Evolutionary conservation across 1,140 invertebrate species (phyloP), one percentile per base, ranked within the genome.

Genomic region (Triops cancriformis): DNA sequence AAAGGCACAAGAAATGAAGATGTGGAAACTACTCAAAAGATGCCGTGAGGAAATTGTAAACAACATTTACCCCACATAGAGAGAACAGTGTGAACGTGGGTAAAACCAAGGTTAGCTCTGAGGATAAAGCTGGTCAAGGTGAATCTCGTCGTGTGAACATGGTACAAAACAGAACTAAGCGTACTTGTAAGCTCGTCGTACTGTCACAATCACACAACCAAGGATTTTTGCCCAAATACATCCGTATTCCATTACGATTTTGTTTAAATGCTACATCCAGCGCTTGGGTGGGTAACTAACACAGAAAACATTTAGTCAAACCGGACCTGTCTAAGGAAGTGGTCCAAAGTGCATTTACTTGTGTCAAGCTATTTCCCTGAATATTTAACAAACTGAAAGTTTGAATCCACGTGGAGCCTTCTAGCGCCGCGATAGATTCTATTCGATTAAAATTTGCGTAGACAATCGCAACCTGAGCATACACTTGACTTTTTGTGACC

Each of bases 191-290:
- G 28, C 88, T 86, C 18, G 92, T 91, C 6, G 90, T 91, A 81
- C 92, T 93, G 43, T 88, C 86, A 80, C 93, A 94, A 81, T 93
- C 91, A 82, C 93, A 94, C 77, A 88, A 87, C 92, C 92, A 94
- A 0, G 92, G 91, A 86, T 94, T 94, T 64, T 88, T 85, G 2
- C 91, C 92, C 0, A 94, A 85, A 80, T 87, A 89, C 18, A 94
- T 84, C 78, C 85, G 82, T 78, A 88, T 89, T 78, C 90, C 89
- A 80, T 92, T 90, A 72, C 86, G 84, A 81, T 93, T 94, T 78
- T 89, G 85, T 14, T 73, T 26, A n/a, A 94, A 86, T 0, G 90
- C 90, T 82, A 93, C 90, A 82, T 93, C 91, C 72, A 94, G 83
- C 0, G 90, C 91, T 82, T 93, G 93, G 0, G 91, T 89, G 37